phyloP scores from a whole-genome alignment of 2,797 vertebrate species.

The Coilia nasus region DNA sequence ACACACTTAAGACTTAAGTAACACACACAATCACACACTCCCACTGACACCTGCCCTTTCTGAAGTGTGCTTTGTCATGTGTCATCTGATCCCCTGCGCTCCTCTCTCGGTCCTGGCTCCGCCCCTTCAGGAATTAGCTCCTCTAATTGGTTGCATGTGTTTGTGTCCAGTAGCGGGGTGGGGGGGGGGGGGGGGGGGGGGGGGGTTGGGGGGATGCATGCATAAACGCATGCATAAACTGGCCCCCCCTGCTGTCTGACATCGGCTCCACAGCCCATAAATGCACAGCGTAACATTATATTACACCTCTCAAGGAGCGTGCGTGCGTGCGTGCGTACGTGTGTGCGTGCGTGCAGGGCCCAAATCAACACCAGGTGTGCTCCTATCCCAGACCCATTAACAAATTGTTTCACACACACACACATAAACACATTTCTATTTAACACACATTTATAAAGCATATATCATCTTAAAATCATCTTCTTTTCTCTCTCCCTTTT shows the following conservation, averaged over 20 bases:
- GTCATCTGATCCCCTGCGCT: background rate
- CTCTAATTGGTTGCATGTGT: constrained; percentile 53
- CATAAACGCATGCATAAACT: too few species aligned
- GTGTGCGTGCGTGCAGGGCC: constrained; percentile 32
- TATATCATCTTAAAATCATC: too few species aligned
- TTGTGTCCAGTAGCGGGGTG: constrained; percentile 17
- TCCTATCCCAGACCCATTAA: background rate
- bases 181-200: too few species aligned
- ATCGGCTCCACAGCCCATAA: too few species aligned
- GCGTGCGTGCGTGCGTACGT: background rate
- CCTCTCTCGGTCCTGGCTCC: background rate
- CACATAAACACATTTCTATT: background rate
- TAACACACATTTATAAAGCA: too few species aligned
- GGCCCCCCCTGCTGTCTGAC: too few species aligned
- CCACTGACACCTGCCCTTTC: background rate
- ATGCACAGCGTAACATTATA: background rate
- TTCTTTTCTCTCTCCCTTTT: background rate
- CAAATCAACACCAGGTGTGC: background rate
- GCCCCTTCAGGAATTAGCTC: constrained; percentile 39
- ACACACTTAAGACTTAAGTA: background rate
- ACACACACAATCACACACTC: background rate
- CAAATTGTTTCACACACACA: background rate
- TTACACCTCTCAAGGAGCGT: background rate
- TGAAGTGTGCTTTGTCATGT: background rate
- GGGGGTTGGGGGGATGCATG: too few species aligned